phyloP scores from a whole-genome alignment of 2,888 invertebrate genomes.

The Tetragonisca angustula region DNA sequence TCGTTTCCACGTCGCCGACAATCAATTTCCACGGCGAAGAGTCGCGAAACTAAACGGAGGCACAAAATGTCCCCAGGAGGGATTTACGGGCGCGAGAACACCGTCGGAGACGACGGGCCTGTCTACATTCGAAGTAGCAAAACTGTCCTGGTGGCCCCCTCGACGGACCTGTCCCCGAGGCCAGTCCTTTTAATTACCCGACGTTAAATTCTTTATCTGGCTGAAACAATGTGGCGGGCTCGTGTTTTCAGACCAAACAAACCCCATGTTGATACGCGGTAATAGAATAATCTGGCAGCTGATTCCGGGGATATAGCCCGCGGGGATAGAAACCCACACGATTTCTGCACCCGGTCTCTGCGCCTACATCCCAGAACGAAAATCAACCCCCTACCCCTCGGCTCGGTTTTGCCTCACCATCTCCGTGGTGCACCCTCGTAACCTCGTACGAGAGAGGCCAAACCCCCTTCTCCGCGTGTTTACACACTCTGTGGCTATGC shows the following conservation, averaged over 20 bases:
- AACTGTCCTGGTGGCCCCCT: constrained; percentile 22
- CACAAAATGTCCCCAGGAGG: constrained; percentile 65
- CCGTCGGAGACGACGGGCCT: constrained; percentile 46
- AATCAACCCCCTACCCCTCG: constrained; percentile 73
- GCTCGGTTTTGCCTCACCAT: constrained; percentile 37
- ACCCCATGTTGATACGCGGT: constrained; percentile 88
- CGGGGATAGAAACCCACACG: constrained; percentile 82
- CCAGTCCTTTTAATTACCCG: constrained; percentile 86
- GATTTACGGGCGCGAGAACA: constrained; percentile 64
- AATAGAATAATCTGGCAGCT: constrained; percentile 89
- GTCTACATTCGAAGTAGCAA: constrained; percentile 32
- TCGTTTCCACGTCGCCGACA: not conserved
- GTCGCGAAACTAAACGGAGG: constrained; percentile 40
- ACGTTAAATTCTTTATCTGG: constrained; percentile 89
- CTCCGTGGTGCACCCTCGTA: constrained; percentile 64
- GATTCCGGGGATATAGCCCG: constrained; percentile 84
- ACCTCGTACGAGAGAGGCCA: constrained; percentile 61
- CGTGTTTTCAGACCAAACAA: constrained; percentile 89
- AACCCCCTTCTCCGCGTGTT: constrained; percentile 64
- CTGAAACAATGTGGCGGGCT: constrained; percentile 86
- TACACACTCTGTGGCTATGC: constrained; percentile 68
- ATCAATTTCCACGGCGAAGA: not conserved
- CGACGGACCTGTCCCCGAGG: constrained; percentile 56
- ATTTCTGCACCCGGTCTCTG: constrained; percentile 76
- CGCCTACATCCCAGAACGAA: constrained; percentile 75